These are phyloP conservation scores for Phymatocera aterrima DNA, from an alignment of 2,888 invertebrate species.

Conservation along the genomic window DNA sequence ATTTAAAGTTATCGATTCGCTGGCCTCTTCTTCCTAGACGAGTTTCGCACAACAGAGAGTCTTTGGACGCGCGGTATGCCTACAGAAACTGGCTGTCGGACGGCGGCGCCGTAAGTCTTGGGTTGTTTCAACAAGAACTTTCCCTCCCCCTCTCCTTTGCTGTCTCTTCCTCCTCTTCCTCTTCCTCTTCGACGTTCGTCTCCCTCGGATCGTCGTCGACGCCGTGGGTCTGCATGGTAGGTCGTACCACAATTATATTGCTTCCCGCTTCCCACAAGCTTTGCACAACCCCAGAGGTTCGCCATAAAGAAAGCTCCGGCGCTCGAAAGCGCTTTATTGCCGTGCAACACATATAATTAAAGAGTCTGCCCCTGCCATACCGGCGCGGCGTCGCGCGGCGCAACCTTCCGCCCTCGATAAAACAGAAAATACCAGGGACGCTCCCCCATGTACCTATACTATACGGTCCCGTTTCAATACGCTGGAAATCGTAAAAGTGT, in stretches of 20 bases:
- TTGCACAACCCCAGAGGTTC: conserved; percentile 41
- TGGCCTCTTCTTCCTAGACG: conserved; percentile 35
- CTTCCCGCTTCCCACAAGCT: conserved; percentile 47
- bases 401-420: conserved; percentile 43
- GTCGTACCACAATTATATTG: conserved; percentile 47
- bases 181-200: not conserved
- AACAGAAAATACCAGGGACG: conserved; percentile 49
- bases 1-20: conserved; percentile 49
- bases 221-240: conserved; percentile 40
- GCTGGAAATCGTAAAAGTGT: conserved; percentile 64
- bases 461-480: conserved; percentile 55
- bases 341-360: conserved; percentile 54
- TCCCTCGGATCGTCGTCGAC: not conserved
- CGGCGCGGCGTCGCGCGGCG: conserved; percentile 3
- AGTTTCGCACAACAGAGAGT: not conserved
- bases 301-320: conserved; percentile 46
- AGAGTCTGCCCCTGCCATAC: conserved; percentile 51
- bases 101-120: conserved; percentile 47
- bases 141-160: not conserved
- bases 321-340: conserved; percentile 48
- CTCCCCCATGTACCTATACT: conserved; percentile 46
- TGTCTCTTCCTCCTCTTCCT: not conserved
- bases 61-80: conserved; percentile 24
- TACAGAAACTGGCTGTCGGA: conserved; percentile 42
- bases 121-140: conserved; percentile 49